Conservation (phyloP, 2,888 invertebrate species). For the Cordilura impudica region DNA sequence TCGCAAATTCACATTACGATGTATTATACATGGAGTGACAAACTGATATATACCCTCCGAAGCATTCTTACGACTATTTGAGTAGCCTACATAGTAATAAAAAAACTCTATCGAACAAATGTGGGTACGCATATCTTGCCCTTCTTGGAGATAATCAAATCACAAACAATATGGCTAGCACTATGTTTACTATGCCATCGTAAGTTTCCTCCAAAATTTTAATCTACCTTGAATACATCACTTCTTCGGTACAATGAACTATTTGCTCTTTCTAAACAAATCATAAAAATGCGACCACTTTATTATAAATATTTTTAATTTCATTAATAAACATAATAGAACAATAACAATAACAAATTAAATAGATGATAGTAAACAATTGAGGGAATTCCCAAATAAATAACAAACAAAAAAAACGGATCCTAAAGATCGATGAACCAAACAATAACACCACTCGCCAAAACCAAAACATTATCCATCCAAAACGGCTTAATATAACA, state of each 20-base stretch:
- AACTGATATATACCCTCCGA: no score
- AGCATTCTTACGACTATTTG: no score
- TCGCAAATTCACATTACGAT: no score
- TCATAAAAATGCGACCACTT: conserved; percentile 51
- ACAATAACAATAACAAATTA: conserved; percentile 28
- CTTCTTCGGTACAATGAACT: conserved; percentile 35
- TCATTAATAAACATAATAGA: conserved; percentile 45
- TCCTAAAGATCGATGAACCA: conserved; percentile 66
- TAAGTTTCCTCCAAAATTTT: no score
- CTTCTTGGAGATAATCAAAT: no score
- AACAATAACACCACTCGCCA: neutral
- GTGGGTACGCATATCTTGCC: no score
- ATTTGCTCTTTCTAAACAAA: conserved; percentile 20
- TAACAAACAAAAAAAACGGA: conserved; percentile 30
- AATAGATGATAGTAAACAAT: conserved; percentile 40
- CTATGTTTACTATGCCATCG: no score
- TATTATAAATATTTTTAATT: conserved; percentile 50
- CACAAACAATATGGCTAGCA: no score
- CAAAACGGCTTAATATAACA: neutral
- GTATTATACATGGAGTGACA: no score
- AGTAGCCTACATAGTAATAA: no score
- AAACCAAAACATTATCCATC: neutral
- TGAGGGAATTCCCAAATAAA: conserved; percentile 74
- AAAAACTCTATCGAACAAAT: no score
- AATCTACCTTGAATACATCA: no score